Conservation (phyloP, 2,797 vertebrate species). For the Myotis planiceps region DNA sequence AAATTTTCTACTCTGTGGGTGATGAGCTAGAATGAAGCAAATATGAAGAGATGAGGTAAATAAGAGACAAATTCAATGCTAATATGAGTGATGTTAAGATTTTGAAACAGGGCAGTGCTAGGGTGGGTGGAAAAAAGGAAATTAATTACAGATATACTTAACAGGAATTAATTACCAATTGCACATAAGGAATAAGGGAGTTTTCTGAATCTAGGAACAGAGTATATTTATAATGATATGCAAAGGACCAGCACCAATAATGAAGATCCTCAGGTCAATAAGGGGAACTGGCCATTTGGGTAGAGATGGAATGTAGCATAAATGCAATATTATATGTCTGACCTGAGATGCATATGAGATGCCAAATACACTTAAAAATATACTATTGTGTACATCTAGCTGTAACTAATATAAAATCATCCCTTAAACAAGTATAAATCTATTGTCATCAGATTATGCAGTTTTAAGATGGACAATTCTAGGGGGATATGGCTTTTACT, state of each 20-base stretch:
- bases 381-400: neutral
- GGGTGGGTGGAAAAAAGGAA: neutral
- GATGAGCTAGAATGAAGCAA: neutral
- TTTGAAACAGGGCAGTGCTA: neutral
- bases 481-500: accelerated
- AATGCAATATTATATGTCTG: neutral
- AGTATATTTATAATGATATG: neutral
- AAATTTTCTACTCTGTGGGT: neutral
- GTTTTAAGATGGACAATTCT: neutral
- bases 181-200: neutral
- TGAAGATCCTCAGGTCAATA: neutral
- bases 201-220: neutral
- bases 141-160: neutral
- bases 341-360: no score
- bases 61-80: neutral
- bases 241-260: neutral
- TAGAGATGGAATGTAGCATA: neutral
- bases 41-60: neutral
- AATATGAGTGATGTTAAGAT: neutral
- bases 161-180: neutral
- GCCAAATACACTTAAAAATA: neutral
- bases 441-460: neutral
- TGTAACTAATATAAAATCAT: neutral
- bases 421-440: neutral
- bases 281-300: neutral